Percentiles rank a stretch among this genome's conserved stretches.
These are phyloP conservation scores for Sparus aurata DNA, from an alignment of 2,797 vertebrate genomes.

Conservation along the genomic window DNA sequence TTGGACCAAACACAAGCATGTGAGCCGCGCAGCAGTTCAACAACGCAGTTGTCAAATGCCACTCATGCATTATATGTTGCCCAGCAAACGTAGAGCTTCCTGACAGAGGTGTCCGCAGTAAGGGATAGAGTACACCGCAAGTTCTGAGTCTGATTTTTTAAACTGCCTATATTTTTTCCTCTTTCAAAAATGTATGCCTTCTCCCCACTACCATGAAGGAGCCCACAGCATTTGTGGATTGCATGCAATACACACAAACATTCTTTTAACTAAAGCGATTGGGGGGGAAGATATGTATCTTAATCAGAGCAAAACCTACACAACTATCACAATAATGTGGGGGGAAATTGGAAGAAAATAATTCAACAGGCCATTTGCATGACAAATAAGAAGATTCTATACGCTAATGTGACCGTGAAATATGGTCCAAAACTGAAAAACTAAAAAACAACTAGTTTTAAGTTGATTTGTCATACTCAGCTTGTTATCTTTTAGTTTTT, in stretches of 20 bases:
- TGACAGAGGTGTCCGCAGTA: constrained; percentile 23
- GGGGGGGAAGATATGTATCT: neutral
- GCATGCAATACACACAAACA: too few species aligned
- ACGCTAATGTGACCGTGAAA: neutral
- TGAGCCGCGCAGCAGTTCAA: too few species aligned
- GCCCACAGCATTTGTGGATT: too few species aligned
- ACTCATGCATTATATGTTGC: too few species aligned
- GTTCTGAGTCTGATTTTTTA: neutral
- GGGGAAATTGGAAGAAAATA: neutral
- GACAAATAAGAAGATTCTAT: neutral
- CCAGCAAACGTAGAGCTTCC: constrained; percentile 22
- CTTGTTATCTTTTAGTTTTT: neutral
- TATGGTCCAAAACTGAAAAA: neutral
- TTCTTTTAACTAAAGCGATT: neutral
- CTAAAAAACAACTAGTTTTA: too few species aligned
- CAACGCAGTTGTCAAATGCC: too few species aligned
- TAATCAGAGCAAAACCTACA: neutral
- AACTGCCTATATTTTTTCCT: too few species aligned
- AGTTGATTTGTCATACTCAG: neutral
- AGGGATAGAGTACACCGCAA: neutral
- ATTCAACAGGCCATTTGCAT: neutral
- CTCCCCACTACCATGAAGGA: too few species aligned
- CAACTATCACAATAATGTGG: neutral
- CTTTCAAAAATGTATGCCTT: too few species aligned
- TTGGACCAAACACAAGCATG: too few species aligned